Conservation (phyloP, 2,797 vertebrate species). For the Furcifer pardalis region DNA sequence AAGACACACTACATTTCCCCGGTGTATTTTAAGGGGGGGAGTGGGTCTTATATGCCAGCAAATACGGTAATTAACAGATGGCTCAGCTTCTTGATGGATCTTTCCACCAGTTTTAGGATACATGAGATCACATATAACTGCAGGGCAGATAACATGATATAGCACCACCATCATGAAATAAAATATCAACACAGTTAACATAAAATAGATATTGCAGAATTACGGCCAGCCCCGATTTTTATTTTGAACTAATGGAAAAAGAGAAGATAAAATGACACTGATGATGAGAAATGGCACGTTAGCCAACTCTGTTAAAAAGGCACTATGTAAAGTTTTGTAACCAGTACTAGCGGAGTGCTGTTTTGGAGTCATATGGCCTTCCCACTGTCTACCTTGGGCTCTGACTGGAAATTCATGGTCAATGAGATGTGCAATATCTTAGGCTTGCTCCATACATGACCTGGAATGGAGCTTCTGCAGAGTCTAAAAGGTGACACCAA, state of each 20-base stretch:
- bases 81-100: background rate
- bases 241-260: background rate
- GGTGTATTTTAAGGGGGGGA: too few relatives aligned
- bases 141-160: background rate
- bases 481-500: too few relatives aligned
- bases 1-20: too few relatives aligned
- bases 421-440: background rate
- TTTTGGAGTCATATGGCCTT: background rate
- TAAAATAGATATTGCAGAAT: background rate
- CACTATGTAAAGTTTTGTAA: too few relatives aligned
- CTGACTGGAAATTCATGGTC: background rate
- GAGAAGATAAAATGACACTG: background rate
- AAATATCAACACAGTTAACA: background rate
- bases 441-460: background rate
- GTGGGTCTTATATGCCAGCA: too few relatives aligned
- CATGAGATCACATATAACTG: background rate
- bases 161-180: background rate
- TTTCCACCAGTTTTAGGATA: background rate
- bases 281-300: background rate
- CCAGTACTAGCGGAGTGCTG: background rate
- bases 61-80: background rate
- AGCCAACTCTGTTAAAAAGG: background rate
- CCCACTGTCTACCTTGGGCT: background rate
- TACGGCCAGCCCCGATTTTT: background rate
- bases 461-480: background rate